Percentiles rank a stretch among this genome's conserved stretches.
phyloP scores from a whole-genome alignment of 2,888 invertebrate species.

The Cheilosia vernalis region DNA sequence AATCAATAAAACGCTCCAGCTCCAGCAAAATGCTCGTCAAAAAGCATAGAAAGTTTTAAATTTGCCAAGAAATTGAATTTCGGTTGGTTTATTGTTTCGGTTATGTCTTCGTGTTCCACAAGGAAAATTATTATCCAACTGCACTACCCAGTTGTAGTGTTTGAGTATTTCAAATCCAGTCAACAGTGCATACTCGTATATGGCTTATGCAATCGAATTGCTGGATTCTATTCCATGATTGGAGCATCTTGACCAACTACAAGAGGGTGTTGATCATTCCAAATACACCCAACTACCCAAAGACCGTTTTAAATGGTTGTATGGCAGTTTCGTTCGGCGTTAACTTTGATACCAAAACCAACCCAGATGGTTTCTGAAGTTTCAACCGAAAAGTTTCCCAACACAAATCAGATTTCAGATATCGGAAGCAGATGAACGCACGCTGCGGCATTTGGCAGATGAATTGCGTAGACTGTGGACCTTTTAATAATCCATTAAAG shows the following conservation, averaged over 20 bases:
- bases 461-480: background rate
- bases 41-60: conserved; percentile 12
- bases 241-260: background rate
- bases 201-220: background rate
- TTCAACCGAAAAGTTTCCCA: conserved; percentile 5
- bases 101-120: background rate
- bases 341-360: background rate
- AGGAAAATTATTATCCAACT: background rate
- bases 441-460: conserved; percentile 2
- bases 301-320: background rate
- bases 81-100: conserved; percentile 21
- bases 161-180: background rate
- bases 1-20: conserved; percentile 11
- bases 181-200: background rate
- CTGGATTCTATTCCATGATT: background rate
- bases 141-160: background rate
- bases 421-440: background rate
- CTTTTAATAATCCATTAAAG: conserved; percentile 18
- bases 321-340: background rate
- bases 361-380: background rate
- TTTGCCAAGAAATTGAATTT: conserved; percentile 14
- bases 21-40: conserved; percentile 11
- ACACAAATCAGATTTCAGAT: conserved; percentile 10
- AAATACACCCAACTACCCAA: background rate
- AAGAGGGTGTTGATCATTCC: background rate